phyloP scores from a whole-genome alignment of 2,113 vertebrate genomes.

The Haplochromis vanheusdeni region DNA sequence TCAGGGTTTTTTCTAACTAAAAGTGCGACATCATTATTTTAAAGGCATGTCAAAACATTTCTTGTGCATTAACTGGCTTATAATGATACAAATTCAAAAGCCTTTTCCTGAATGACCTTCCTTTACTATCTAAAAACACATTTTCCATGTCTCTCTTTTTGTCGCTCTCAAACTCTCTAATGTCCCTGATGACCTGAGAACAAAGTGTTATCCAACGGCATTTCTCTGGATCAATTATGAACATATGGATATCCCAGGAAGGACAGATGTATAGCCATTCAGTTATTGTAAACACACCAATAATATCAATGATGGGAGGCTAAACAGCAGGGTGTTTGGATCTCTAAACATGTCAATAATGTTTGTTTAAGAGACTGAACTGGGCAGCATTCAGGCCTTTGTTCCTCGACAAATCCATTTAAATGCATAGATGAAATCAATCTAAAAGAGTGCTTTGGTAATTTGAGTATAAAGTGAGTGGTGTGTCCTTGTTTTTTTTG shows the following conservation, averaged over 20 bases:
- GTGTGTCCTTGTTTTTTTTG: slow-evolving; percentile 6
- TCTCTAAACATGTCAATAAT: slow-evolving; percentile 60
- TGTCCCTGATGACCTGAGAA: not conserved
- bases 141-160: not conserved
- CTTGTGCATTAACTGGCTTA: not conserved
- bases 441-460: slow-evolving; percentile 43
- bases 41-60: not conserved
- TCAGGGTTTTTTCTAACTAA: not conserved
- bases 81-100: not conserved
- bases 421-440: slow-evolving; percentile 36
- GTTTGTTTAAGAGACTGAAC: slow-evolving; percentile 49
- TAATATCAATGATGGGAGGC: slow-evolving; percentile 48
- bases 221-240: slow-evolving; percentile 36
- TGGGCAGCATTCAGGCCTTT: not conserved
- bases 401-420: slow-evolving; percentile 32
- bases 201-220: slow-evolving; percentile 37
- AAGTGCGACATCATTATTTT: not conserved
- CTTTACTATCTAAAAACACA: not conserved
- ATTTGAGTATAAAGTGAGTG: slow-evolving; percentile 33
- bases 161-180: not conserved
- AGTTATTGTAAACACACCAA: slow-evolving; percentile 53
- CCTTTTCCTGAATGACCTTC: not conserved
- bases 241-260: slow-evolving; percentile 45
- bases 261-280: slow-evolving; percentile 31
- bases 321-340: slow-evolving; percentile 34